Evolutionary conservation across 2,797 vertebrate species (phyloP), one percentile per base, ranked within the genome.

Genomic region (Microctenopoma stevenorrisi): DNA sequence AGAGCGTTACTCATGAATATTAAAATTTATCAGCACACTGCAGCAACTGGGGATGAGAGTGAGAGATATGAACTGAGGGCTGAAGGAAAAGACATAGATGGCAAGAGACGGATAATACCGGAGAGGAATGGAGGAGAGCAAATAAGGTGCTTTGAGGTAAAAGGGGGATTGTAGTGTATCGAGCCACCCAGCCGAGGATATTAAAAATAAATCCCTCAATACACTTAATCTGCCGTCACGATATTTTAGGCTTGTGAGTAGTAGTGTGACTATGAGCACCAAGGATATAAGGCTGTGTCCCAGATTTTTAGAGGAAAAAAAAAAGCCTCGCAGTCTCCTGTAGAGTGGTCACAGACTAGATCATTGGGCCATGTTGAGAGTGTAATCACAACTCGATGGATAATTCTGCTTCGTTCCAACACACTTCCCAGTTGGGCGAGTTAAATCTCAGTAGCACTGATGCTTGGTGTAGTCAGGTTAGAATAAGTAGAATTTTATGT

Each of bases 11-110:
- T 80, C 70, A 80, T 77, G 79, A 89, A 84, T 88, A 82, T 85
- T 88, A 78, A 78, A 76, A 73, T 63, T 5, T n/a, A 67, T 86
- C 80, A 79, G 85, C 81, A 79, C 77, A 64, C 74, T 78, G 82
- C 86, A 85, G 86, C 74, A 78, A 72, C 60, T 56, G 11, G 15
- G 78, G 75, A 53, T 56, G 60, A 72, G 60, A 69, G 44, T 9
- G 59, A 73, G 68, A 64, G 66, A 79, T 58, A 64, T 59, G 16
- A 40, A 72, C 51, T 58, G 11, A 30, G 38, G 13, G 50, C 68
- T 61, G 47, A 56, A 58, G 35, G 50, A 62, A 71, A 64, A 68
- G 51, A 61, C 42, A 43, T 15, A 48, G 44, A 79, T 22, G 66
- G 48, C 62, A 53, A 49, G 63, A 72, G 48, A 68, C 25, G 37